Conservation (phyloP, 2,888 invertebrate species). For the Ophion costatus region DNA sequence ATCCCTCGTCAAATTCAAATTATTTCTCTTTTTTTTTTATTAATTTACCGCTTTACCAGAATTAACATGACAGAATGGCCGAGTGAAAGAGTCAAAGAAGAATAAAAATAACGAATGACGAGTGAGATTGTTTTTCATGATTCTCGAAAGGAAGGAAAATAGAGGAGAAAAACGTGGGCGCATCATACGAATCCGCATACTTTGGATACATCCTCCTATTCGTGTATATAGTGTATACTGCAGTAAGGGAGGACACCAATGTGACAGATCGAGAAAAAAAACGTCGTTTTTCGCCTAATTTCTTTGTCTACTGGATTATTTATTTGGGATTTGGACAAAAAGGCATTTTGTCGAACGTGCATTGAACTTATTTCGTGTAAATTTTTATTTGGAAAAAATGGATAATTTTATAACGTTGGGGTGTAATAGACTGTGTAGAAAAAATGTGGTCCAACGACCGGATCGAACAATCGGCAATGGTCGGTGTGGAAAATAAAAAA, state of each 20-base stretch:
- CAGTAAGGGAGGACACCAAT: conserved; percentile 7
- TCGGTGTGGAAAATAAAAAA: too few relatives aligned
- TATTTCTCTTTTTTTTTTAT: conserved; percentile 4
- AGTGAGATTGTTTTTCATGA: conserved; percentile 60
- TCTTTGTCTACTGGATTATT: too few relatives aligned
- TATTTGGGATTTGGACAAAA: too few relatives aligned
- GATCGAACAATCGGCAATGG: too few relatives aligned
- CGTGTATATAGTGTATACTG: conserved; percentile 61
- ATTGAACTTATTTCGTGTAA: too few relatives aligned
- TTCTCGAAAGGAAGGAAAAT: conserved; percentile 48
- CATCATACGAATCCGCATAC: conserved; percentile 40
- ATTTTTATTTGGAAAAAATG: neutral
- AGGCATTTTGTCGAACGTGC: too few relatives aligned
- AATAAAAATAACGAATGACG: conserved; percentile 21
- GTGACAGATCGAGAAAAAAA: too few relatives aligned
- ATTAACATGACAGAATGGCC: conserved; percentile 57
- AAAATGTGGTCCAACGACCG: too few relatives aligned
- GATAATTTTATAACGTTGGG: neutral
- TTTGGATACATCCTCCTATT: conserved; percentile 48
- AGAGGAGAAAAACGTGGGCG: conserved; percentile 18
- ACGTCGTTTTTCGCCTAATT: too few relatives aligned
- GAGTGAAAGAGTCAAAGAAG: conserved; percentile 18
- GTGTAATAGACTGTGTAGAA: too few relatives aligned
- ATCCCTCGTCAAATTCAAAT: conserved; percentile 34
- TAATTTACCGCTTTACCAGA: conserved; percentile 44